Evolutionary conservation across 2,888 invertebrate genomes (phyloP), one percentile per base, ranked within the genome.

Genomic region (Meiosimyza decipiens): DNA sequence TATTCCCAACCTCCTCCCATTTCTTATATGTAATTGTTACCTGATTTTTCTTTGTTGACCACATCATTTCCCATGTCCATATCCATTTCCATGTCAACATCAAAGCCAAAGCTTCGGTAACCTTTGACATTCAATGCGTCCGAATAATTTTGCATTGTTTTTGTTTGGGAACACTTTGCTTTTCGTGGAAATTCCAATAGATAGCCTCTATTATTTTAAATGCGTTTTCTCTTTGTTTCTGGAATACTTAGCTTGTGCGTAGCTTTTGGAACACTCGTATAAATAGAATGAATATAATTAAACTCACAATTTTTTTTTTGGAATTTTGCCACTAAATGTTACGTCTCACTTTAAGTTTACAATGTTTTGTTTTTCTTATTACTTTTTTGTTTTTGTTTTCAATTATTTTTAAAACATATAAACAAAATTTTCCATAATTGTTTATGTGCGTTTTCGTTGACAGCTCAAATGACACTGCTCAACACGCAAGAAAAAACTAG

Each of bases 61-160:
- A 72, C 73, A 71, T 73, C 74, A 67, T 73, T 71, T 59, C 65
- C 60, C 77, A 78, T 77, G 65, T 86, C 84, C 83, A 86, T 83
- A 69, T 86, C 86, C 84, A 86, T 85, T 78, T 87, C 87, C 80
- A 87, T 85, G 77, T 87, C 87, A 51, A 85, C 83, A 78, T 87
- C 87, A 76, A 87, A 87, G 67, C 86, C 87, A 77, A 87, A 87
- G 79, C 85, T 86, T 73, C 84, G 83, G 71, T 83, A 84, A 62
- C 85, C 83, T 75, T 82, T 82, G 68, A 81, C 83, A 75, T 81
- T 84, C 40, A 84, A 75, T 76, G 85, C 85, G 80, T 85, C 85
- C 65, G 82, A 80, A 78, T 85, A 85, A 77, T 80, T 85, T 80
- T 85, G 85, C 85, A 85, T 85, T 68, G 18, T 60, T 66, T 51